Base-by-base conservation (phyloP, 2,113 vertebrate species). In the Pelecanus crispus region DNA sequence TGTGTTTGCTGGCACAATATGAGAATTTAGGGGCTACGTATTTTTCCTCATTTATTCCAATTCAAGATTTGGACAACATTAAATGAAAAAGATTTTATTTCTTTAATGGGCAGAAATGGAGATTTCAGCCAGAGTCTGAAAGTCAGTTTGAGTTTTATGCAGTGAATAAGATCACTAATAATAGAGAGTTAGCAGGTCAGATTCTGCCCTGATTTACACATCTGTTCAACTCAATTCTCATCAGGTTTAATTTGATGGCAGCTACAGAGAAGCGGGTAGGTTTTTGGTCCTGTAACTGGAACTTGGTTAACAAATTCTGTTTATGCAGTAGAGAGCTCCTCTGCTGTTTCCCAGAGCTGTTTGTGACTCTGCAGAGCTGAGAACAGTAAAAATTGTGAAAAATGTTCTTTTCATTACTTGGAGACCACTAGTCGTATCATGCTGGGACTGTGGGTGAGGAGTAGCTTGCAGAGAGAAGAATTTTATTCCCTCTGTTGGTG, bases 361-460 rank as follows among this genome's bases (percentile, higher is more conserved):
- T 68, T 86, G 72, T 83, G 67, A 22, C 40, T 87, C 42, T 55
- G 0, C 13, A 53, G 84, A 36, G 7, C 66, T 71, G 56, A 78
- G 50, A 68, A 62, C 4, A 71, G 44, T 42, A 59, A 79, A 42
- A 75, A 14, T 14, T 12, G 31, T 63, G 31, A 72, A 67, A 36
- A 86, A 42, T 75, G 5, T 68, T 62, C 3, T 91, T 90, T 94
- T 88, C 26, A 26, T 67, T 75, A 24, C 31, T 68, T 21, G 18
- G 16, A 44, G 21, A 42, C 11, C 0, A 1, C 40, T 9, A 21
- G 13, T 38, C 3, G 11, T 45, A n/a, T 10, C 29, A 1, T 25
- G 58, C 29, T 47, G 18, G 20, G 63, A 25, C 55, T 72, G 32
- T 11, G n/a, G 71, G 45, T 53, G 34, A 86, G 32, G 40, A 81